Base-by-base conservation (phyloP, 1,140 invertebrate genomes). In the Scylla paramamosain region DNA sequence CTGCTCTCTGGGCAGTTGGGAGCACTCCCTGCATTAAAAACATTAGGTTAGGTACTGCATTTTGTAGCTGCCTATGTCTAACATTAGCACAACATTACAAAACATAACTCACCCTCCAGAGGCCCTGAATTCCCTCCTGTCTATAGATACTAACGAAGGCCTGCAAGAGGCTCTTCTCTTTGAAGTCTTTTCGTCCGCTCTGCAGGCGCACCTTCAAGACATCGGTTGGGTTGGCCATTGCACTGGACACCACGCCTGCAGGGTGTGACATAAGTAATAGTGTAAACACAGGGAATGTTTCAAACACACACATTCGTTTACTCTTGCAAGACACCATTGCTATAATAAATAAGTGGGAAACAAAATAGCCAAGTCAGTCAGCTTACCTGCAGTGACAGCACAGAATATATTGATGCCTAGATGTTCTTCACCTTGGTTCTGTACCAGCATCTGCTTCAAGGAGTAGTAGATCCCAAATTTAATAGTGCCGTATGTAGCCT, bases 151-250 rank as follows among this genome's bases (percentile, higher is more conserved):
- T 98, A 94, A 97, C 97, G 96, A 99, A 99, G 96, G 98, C 98
- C 96, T 98, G 97, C n/a, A 98, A 96, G 86, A 98, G 97, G 89
- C 98, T 97, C 96, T 97, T 97, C 52, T 96, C 91, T 25, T 96
- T 95, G 87, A 97, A 96, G 82, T 96, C 95, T 77, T 96, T 95
- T 16, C 96, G 97, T 84, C 96, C 96, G 48, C 97, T 97, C 97
- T 99, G 99, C 98, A 99, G 99, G 95, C 98, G 98, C 87, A 99
- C 99, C 98, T 99, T 99, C n/a, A 99, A 97, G 12, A 99, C 98
- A 97, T 99, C 99, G 4, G 99, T 99, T n/a, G 99, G 99, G 97
- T 99, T 99, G 20, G 99, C 99, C 96, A 99, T 98, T n/a, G 99
- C 98, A 96, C 99, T 99, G 29, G 99, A 99, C 86, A 99, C 97